These are phyloP conservation scores for Zosterops japonicus DNA, from an alignment of 2,113 vertebrate species.

Conservation along the genomic window DNA sequence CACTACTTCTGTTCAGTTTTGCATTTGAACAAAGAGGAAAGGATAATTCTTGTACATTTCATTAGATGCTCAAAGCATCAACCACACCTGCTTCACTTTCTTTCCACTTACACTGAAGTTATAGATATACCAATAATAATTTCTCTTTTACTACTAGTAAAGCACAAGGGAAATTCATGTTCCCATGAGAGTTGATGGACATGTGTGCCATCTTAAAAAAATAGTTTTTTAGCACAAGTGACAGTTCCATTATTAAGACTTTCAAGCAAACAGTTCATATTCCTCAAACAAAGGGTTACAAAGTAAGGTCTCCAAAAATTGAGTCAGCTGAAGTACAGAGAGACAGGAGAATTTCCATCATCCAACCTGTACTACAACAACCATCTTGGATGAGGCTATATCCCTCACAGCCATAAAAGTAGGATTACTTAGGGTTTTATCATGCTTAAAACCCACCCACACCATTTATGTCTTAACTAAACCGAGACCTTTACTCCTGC, in stretches of 20 bases:
- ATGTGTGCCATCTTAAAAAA: not conserved
- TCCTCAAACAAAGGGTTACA: not conserved
- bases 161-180: not conserved
- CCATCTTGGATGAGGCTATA: not conserved
- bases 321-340: not conserved
- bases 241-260: not conserved
- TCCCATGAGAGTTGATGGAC: not conserved
- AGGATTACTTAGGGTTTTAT: not conserved
- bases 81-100: not conserved
- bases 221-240: fast-evolving
- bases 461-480: not conserved
- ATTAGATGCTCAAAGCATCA: not conserved
- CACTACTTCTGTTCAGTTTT: not conserved
- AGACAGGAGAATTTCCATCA: not conserved
- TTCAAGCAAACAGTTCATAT: not conserved
- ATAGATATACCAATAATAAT: not conserved
- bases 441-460: not conserved
- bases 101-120: not conserved
- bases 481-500: not conserved
- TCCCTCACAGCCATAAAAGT: not conserved
- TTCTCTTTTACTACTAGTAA: not conserved
- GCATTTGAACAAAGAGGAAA: not conserved
- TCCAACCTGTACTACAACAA: not conserved
- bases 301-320: not conserved
- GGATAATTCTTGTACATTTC: not conserved